Evolutionary conservation across 2,113 vertebrate species (phyloP).

Genomic region (Zosterops pallidus): DNA sequence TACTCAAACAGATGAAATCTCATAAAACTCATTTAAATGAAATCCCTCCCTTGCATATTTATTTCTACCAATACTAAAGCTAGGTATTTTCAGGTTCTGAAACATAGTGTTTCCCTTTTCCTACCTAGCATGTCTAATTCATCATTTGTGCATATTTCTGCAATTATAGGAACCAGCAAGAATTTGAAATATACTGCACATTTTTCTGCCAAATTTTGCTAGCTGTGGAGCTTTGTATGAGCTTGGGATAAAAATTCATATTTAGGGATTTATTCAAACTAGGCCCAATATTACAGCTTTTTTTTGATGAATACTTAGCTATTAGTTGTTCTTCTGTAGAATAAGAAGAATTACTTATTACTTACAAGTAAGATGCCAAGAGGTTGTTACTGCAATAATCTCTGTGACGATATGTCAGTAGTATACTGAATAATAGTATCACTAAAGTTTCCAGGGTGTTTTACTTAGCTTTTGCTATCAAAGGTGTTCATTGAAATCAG

Average conservation of each 20-base stretch:
- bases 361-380: not conserved
- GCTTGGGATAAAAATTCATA: not conserved
- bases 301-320: not conserved
- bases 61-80: not conserved
- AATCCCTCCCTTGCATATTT: not conserved
- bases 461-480: not conserved
- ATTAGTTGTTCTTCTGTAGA: not conserved
- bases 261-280: not conserved
- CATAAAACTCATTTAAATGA: not conserved
- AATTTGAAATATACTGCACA: not conserved
- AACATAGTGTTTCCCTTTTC: not conserved
- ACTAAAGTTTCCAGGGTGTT: not conserved
- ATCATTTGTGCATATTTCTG: not conserved
- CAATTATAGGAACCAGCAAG: not conserved
- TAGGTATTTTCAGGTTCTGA: not conserved
- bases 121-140: not conserved
- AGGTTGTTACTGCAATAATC: not conserved
- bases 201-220: constrained; percentile 19
- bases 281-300: not conserved
- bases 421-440: not conserved
- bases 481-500: not conserved
- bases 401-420: not conserved
- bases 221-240: not conserved
- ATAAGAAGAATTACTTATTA: not conserved
- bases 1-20: not conserved